Percentiles rank a stretch among this genome's conserved stretches.
phyloP scores from a whole-genome alignment of 1,140 invertebrate genomes.

The Notospermus geniculatus region DNA sequence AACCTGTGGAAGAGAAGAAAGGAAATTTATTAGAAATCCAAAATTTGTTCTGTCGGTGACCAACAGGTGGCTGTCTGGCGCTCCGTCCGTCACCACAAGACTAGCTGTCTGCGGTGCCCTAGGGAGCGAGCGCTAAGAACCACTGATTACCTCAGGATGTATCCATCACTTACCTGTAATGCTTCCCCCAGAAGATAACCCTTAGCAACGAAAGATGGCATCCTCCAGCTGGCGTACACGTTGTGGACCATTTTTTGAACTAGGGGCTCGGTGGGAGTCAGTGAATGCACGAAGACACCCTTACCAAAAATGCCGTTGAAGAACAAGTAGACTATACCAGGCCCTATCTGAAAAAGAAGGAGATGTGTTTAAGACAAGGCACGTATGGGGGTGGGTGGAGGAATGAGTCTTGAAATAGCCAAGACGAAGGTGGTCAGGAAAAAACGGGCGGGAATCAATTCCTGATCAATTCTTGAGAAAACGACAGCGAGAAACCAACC shows the following conservation, averaged over 20 bases:
- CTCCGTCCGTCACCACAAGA: too few relatives aligned
- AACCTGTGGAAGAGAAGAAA: constrained; percentile 61
- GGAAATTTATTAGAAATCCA: too few relatives aligned
- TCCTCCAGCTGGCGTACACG: constrained; percentile 55
- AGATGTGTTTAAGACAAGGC: too few relatives aligned
- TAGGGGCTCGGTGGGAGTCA: constrained; percentile 77
- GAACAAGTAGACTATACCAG: constrained; percentile 71
- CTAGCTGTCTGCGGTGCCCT: too few relatives aligned
- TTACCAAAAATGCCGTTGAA: constrained; percentile 65
- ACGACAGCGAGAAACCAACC: constrained; percentile 49
- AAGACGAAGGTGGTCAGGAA: too few relatives aligned
- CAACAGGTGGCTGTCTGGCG: too few relatives aligned
- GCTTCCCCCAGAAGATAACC: constrained; percentile 71
- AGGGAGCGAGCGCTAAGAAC: constrained; percentile 5
- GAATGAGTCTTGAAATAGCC: too few relatives aligned
- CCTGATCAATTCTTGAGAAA: too few relatives aligned
- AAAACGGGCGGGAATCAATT: too few relatives aligned
- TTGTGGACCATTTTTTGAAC: constrained; percentile 75
- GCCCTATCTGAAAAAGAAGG: constrained; percentile 69
- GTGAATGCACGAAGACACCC: constrained; percentile 71
- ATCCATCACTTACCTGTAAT: constrained; percentile 68
- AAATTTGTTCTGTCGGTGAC: too few relatives aligned
- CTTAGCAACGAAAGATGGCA: constrained; percentile 63
- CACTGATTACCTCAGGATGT: too few relatives aligned
- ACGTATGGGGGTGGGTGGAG: too few relatives aligned